Evolutionary conservation across 2,113 vertebrate species (phyloP), one percentile per base, ranked within the genome.

Genomic region (Rhabdomys dilectus): DNA sequence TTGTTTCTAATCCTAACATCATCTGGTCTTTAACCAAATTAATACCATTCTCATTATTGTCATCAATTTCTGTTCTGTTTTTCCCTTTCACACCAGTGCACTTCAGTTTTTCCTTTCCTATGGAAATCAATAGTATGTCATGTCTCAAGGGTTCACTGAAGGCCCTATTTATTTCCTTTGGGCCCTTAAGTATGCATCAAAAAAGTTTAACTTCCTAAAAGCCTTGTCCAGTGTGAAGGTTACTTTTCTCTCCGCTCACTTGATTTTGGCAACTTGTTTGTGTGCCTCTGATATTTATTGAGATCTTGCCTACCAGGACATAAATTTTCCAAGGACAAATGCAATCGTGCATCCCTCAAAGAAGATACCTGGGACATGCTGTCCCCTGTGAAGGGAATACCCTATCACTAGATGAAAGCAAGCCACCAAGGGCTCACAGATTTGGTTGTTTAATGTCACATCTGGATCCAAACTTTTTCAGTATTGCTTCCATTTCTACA

Each of bases 121-220:
- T 72, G 66, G 26, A 96, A 96, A 93, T 93, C 45, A 88, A 73
- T 10, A 93, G 34, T 75, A 15, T 34, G 21, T 45, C 76, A 86
- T n/a, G 48, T 3, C 36, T 85, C 53, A 17, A 7, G 29, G 12
- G 36, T 85, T 96, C 76, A 76, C 64, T 89, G 10, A 68, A 36
- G 39, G 17, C 31, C 3, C 19, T 85, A 39, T 9, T 91, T 89
- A 89, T 85, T 91, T 93, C 36, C 68, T 56, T 75, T 62, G 39
- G 68, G 78, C 0, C 0, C 72, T 93, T 93, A 85, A 88, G 88
- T 87, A 48, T 29, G 58, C 88, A 92, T 24, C 2, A 60, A n/a
- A 88, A 58, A 89, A 9, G 45, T n/a, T 89, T 91, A 85, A 42
- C 17, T 56, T 81, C 51, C 45, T 81, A 53, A 91, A 96, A 76